These are phyloP conservation scores for Penaeus japonicus DNA, from an alignment of 1,140 invertebrate species.

Conservation along the genomic window DNA sequence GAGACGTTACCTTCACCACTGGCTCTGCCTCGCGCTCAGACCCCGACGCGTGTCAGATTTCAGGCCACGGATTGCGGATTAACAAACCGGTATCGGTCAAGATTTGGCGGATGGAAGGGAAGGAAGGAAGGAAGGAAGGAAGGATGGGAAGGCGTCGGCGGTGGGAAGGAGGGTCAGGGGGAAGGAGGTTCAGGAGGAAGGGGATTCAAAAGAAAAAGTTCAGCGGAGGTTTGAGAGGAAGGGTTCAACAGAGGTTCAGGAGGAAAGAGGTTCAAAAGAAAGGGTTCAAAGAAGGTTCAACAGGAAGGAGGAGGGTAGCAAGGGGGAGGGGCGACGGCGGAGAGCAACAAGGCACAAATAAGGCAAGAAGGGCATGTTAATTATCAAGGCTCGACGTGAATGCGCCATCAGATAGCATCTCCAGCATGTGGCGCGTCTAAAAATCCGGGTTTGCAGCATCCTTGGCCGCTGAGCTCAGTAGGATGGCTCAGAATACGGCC, in stretches of 20 bases:
- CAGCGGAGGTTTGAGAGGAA: neutral
- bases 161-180: neutral
- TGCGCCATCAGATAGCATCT: no score
- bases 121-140: neutral
- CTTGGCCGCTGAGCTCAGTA: no score
- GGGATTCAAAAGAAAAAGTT: neutral
- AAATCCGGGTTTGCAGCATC: no score
- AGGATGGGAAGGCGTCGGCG: neutral
- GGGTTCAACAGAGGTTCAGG: no score
- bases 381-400: no score
- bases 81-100: no score
- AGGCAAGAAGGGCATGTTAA: neutral
- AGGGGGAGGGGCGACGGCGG: neutral
- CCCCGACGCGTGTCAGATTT: neutral
- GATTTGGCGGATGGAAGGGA: no score
- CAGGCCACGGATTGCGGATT: no score
- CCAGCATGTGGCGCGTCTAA: no score
- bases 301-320: neutral
- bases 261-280: neutral
- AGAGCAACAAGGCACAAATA: neutral
- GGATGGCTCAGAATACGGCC: neutral
- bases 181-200: neutral
- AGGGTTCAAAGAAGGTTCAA: neutral
- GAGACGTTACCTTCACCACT: constrained; percentile 9
- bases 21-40: neutral